A percentile compares a stretch with the other conserved stretches of the same genome.
phyloP scores from a whole-genome alignment of 2,113 vertebrate species.

The Cyphomyrus discorhynchus region DNA sequence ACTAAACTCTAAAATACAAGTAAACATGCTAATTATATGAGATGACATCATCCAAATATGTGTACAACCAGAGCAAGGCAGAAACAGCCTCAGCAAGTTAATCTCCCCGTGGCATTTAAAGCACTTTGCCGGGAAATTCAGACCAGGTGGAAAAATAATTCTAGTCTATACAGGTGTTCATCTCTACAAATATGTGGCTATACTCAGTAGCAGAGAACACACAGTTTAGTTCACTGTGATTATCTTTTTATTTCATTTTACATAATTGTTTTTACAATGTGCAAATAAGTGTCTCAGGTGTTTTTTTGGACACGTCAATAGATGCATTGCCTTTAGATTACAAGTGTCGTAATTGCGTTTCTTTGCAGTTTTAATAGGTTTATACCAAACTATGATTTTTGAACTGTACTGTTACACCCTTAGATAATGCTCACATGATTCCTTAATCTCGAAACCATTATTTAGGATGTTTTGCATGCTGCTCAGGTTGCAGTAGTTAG shows the following conservation, averaged over 20 bases:
- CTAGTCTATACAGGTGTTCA: background rate
- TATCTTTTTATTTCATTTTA: too few species aligned
- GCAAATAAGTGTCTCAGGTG: background rate
- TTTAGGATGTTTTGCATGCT: background rate
- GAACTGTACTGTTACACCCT: background rate
- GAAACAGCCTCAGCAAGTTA: background rate
- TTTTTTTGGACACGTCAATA: background rate
- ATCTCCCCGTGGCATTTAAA: background rate
- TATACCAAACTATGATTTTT: too few species aligned
- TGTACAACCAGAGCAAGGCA: background rate
- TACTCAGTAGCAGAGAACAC: background rate
- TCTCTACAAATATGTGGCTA: background rate
- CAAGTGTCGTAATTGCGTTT: background rate
- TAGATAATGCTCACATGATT: background rate
- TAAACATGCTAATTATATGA: background rate
- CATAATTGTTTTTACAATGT: background rate
- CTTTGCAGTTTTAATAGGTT: background rate
- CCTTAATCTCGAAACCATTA: background rate
- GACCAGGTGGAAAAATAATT: background rate
- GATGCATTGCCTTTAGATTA: background rate
- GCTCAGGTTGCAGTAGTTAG: background rate
- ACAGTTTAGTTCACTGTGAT: background rate
- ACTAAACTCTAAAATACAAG: background rate
- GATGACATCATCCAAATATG: background rate
- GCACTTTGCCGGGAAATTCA: background rate